These are phyloP conservation scores for Carapus acus DNA, from an alignment of 2,797 vertebrate genomes.

Conservation along the genomic window DNA sequence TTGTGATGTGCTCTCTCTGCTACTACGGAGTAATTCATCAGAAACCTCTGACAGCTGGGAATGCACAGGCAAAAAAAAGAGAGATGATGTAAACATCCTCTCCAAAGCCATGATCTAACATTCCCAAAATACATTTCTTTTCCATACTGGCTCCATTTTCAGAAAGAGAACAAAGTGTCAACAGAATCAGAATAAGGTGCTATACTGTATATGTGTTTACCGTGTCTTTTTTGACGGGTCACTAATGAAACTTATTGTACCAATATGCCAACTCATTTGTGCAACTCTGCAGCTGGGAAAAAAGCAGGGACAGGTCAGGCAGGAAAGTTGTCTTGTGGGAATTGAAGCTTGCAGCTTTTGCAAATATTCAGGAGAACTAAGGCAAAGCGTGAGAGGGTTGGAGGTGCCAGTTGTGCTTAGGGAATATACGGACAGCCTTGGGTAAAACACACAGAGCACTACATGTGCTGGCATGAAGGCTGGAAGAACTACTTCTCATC, in stretches of 20 bases:
- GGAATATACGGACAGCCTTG: conserved; percentile 36
- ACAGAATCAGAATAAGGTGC: conserved; percentile 31
- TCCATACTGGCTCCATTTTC: conserved; percentile 41
- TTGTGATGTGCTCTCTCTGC: conserved; percentile 8
- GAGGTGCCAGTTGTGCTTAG: conserved; percentile 40
- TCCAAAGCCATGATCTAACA: conserved; percentile 58
- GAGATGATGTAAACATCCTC: conserved; percentile 50
- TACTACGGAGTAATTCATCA: conserved; percentile 5
- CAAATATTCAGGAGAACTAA: conserved; percentile 69
- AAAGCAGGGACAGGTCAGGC: conserved; percentile 16
- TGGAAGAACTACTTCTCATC: neutral
- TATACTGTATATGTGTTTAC: no score
- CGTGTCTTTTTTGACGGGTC: conserved; percentile 10
- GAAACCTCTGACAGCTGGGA: neutral
- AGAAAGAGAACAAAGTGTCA: conserved; percentile 25
- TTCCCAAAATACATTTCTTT: conserved; percentile 56
- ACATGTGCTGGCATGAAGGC: conserved; percentile 27
- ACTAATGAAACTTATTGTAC: conserved; percentile 24
- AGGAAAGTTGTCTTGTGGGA: conserved; percentile 40
- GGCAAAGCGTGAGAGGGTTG: conserved; percentile 37
- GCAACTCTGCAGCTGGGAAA: conserved; percentile 18
- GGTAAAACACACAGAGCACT: conserved; percentile 43
- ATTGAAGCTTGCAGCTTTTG: conserved; percentile 60
- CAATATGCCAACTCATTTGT: conserved; percentile 32
- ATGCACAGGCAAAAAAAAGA: conserved; percentile 17